Base-by-base conservation (phyloP, 1,140 invertebrate species). In the Sesamia nonagrioides region DNA sequence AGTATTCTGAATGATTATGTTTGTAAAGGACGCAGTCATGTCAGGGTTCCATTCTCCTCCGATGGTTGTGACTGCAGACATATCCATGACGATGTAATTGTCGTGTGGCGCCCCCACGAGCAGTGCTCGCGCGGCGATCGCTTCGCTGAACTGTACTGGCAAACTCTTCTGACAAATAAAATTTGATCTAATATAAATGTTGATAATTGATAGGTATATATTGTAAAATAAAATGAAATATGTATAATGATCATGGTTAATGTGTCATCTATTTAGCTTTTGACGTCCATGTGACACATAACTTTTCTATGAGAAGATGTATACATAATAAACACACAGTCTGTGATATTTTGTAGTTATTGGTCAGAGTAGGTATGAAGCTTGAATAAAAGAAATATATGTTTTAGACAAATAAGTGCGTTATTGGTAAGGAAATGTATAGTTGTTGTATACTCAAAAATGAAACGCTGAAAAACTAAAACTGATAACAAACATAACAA, bases 281-380 rank as follows among this genome's bases (percentile, higher is more conserved):
- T 91, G 87, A 92, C 93, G 93, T 95, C 92, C 93, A 94, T 92
- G 91, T 95, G 93, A 95, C 92, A 94, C 92, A 92, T 90, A 73
- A 93, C 88, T 94, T 92, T 93, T 93, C 90, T 94, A 94, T 91
- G 91, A 94, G 91, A 94, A 92, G 86, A 95, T 93, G 92, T 95
- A 95, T 95, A 94, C 93, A 95, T 94, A 94, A 94, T 94, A 93
- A 94, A 95, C 88, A 95, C 89, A 93, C 92, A 89, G 92, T 94
- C 93, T 95, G 93, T 95, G 93, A 95, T 95, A 95, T 95, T 94
- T 95, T 94, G 92, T 95, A 94, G 91, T 94, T 93, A 94, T 94
- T 94, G 93, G 89, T 88, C 92, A 92, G 86, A 92, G 91, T 93
- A 92, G 92, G 85, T 91, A 91, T 92, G 92, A 92, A 91, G 93